Evolutionary conservation across 2,888 invertebrate genomes (phyloP).

Genomic region (Pterostichus niger): DNA sequence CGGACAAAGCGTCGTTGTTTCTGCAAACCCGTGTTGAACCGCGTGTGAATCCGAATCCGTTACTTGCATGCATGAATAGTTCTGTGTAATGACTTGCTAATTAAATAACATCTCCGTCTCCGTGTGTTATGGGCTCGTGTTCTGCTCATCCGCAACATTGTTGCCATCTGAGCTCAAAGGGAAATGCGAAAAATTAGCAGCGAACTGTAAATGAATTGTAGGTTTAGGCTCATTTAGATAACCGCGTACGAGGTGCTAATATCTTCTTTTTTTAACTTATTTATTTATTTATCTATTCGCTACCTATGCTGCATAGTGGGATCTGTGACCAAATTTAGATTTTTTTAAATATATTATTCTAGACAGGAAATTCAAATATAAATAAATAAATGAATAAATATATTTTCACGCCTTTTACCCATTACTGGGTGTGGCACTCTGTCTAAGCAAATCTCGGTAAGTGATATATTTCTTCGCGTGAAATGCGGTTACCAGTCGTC

Average conservation of each 20-base stretch:
- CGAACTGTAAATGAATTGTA: slow-evolving; percentile 46
- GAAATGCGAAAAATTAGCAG: slow-evolving; percentile 42
- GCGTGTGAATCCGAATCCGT: slow-evolving; percentile 56
- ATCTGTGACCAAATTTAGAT: no score
- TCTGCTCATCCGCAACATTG: slow-evolving; percentile 17
- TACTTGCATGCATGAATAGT: slow-evolving; percentile 55
- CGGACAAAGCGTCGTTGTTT: slow-evolving; percentile 41
- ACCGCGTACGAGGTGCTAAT: background rate
- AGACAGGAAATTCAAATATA: no score
- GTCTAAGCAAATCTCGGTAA: no score
- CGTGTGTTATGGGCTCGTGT: slow-evolving; percentile 49
- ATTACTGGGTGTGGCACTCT: no score
- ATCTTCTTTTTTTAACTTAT: no score
- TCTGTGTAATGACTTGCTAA: slow-evolving; percentile 59
- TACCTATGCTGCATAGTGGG: no score
- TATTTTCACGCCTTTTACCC: no score
- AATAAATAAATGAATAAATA: no score
- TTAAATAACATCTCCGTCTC: slow-evolving; percentile 47
- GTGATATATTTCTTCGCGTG: no score
- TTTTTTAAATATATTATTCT: no score
- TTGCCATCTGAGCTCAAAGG: slow-evolving; percentile 1
- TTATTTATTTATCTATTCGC: no score
- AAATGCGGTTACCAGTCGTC: no score
- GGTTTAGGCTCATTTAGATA: background rate
- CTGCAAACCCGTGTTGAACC: slow-evolving; percentile 23